These are phyloP conservation scores for Crotalus horridus DNA, from an alignment of 2,113 vertebrate species.

Conservation along the genomic window DNA sequence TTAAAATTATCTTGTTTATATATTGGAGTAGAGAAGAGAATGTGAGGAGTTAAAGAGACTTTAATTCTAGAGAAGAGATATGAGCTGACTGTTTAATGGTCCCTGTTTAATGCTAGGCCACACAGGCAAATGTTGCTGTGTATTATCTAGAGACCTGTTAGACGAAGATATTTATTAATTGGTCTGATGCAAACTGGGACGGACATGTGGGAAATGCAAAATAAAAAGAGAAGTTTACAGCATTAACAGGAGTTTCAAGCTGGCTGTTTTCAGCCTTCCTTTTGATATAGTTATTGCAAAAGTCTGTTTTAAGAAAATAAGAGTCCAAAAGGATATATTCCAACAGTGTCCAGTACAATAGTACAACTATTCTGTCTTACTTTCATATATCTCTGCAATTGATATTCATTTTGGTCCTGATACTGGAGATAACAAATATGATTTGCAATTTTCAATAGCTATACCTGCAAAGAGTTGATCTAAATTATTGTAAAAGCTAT, in stretches of 20 bases:
- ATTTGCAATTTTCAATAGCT: neutral
- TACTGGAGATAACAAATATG: neutral
- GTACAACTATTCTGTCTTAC: neutral
- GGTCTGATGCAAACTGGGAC: conserved; percentile 54
- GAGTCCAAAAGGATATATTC: neutral
- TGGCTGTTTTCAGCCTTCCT: conserved; percentile 38
- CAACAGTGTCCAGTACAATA: neutral
- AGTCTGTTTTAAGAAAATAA: conserved; percentile 30
- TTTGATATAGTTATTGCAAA: conserved; percentile 36
- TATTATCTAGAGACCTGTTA: conserved; percentile 67
- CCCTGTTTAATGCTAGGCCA: conserved; percentile 64
- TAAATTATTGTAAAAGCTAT: neutral
- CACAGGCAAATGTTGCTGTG: conserved; percentile 58
- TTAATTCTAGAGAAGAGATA: conserved; percentile 56
- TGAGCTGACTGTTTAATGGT: conserved; percentile 63
- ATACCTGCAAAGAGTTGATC: neutral
- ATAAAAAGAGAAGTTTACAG: conserved; percentile 45
- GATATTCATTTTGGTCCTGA: neutral
- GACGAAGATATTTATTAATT: conserved; percentile 62
- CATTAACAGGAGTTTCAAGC: conserved; percentile 32
- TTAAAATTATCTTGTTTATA: conserved; percentile 32
- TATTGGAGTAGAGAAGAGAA: conserved; percentile 26
- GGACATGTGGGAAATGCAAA: conserved; percentile 49
- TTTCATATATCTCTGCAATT: neutral
- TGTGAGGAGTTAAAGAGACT: conserved; percentile 48